Conservation (phyloP, 2,888 invertebrate genomes). For the Lagria hirta region DNA sequence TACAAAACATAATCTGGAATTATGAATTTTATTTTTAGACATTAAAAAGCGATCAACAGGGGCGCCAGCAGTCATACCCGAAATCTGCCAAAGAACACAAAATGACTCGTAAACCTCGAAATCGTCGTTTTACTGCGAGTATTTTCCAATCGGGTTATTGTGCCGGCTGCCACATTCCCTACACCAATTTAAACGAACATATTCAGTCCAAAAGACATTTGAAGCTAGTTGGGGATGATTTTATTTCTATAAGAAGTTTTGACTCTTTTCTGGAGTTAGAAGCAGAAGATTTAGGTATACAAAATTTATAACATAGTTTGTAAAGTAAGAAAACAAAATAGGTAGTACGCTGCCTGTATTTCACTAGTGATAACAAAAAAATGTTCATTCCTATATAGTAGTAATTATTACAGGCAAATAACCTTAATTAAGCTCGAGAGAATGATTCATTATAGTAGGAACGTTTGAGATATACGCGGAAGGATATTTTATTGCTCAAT, state of each 20-base stretch:
- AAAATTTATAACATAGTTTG: too few species aligned
- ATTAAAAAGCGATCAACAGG: constrained; percentile 13
- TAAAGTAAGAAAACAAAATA: too few species aligned
- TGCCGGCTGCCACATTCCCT: constrained; percentile 78
- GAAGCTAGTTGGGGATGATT: constrained; percentile 73
- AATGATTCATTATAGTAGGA: too few species aligned
- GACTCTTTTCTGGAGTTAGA: constrained; percentile 66
- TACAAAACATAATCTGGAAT: too few species aligned
- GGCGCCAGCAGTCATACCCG: too few species aligned
- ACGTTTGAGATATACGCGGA: too few species aligned
- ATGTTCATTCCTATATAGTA: too few species aligned
- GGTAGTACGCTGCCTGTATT: too few species aligned
- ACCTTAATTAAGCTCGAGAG: too few species aligned
- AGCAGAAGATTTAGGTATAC: constrained; percentile 56
- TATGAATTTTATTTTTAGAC: constrained; percentile 14
- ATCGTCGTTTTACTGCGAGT: constrained; percentile 43
- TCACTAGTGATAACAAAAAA: too few species aligned
- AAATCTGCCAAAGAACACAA: constrained; percentile 38
- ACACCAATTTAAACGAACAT: constrained; percentile 69
- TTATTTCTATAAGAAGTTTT: constrained; percentile 71
- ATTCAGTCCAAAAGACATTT: constrained; percentile 73
- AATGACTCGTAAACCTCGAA: constrained; percentile 48
- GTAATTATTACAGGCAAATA: too few species aligned
- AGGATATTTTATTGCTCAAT: too few species aligned
- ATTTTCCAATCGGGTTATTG: constrained; percentile 67